Conservation (phyloP, 2,888 invertebrate genomes). For the Stomorhina lunata region DNA sequence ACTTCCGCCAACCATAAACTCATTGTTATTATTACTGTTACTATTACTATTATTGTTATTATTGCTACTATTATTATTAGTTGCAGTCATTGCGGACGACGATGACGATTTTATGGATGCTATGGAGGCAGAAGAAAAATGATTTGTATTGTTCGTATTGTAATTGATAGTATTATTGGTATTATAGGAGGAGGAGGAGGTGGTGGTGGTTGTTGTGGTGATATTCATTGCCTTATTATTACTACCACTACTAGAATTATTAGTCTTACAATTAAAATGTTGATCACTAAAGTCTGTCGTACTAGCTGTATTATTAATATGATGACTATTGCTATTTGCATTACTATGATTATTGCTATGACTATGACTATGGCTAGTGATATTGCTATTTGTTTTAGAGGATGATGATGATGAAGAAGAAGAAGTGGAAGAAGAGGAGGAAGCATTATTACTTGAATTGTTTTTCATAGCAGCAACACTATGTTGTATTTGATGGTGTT, state of each 20-base stretch:
- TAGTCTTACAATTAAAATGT: slow-evolving; percentile 58
- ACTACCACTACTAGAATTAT: slow-evolving; percentile 68
- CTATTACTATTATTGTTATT: slow-evolving; percentile 39
- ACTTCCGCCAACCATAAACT: slow-evolving; percentile 70
- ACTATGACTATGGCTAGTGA: slow-evolving; percentile 68
- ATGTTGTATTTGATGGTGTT: slow-evolving; percentile 66
- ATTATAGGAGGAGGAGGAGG: slow-evolving; percentile 56
- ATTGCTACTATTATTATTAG: slow-evolving; percentile 33
- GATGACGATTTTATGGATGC: slow-evolving; percentile 62
- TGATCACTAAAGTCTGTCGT: slow-evolving; percentile 61
- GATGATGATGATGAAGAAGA: slow-evolving; percentile 53
- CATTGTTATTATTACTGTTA: slow-evolving; percentile 71
- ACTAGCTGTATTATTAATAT: slow-evolving; percentile 64
- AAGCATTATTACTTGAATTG: slow-evolving; percentile 65
- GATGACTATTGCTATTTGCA: slow-evolving; percentile 62
- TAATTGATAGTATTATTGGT: slow-evolving; percentile 58
- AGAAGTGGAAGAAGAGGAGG: slow-evolving; percentile 20
- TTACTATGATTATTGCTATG: slow-evolving; percentile 67
- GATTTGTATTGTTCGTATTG: slow-evolving; percentile 66
- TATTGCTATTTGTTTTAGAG: slow-evolving; percentile 57
- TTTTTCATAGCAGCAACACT: slow-evolving; percentile 66
- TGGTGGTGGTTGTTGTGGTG: slow-evolving; percentile 66
- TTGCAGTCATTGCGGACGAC: slow-evolving; percentile 61
- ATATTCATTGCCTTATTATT: slow-evolving; percentile 62
- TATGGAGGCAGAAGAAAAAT: slow-evolving; percentile 62